A percentile compares a stretch with the other conserved stretches of the same genome.
phyloP scores from a whole-genome alignment of 2,113 vertebrate species.

The Leiothrix lutea region DNA sequence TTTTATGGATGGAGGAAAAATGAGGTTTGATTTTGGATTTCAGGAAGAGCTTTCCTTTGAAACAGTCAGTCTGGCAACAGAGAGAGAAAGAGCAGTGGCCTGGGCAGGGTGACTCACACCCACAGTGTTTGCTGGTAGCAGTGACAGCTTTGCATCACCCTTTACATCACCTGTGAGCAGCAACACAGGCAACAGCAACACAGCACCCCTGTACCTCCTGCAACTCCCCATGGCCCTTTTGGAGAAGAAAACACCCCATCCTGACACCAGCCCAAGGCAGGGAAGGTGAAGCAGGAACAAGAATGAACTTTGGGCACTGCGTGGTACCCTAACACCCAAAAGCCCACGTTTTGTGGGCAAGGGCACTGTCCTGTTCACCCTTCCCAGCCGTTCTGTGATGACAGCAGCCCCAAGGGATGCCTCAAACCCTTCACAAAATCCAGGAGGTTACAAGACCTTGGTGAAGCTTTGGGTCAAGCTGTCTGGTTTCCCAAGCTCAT shows the following conservation, averaged over 20 bases:
- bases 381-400: not conserved
- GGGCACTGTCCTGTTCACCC: not conserved
- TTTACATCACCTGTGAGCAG: not conserved
- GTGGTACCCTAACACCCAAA: rapidly evolving
- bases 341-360: not conserved
- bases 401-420: not conserved
- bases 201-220: not conserved
- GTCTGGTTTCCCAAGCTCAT: not conserved
- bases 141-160: not conserved
- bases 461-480: not conserved
- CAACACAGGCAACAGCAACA: rapidly evolving
- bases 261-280: not conserved
- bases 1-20: not conserved
- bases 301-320: not conserved
- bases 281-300: not conserved
- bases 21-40: not conserved
- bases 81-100: not conserved
- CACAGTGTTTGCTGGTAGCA: rapidly evolving
- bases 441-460: not conserved
- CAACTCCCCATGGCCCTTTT: rapidly evolving
- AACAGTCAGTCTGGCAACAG: not conserved
- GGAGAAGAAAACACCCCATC: not conserved
- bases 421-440: not conserved
- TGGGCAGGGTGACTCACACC: rapidly evolving
- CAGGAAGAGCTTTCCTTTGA: not conserved